Percentiles rank a stretch among this genome's conserved stretches.
Conservation (phyloP, 2,113 vertebrate genomes). For the Triplophysa tibetana region DNA sequence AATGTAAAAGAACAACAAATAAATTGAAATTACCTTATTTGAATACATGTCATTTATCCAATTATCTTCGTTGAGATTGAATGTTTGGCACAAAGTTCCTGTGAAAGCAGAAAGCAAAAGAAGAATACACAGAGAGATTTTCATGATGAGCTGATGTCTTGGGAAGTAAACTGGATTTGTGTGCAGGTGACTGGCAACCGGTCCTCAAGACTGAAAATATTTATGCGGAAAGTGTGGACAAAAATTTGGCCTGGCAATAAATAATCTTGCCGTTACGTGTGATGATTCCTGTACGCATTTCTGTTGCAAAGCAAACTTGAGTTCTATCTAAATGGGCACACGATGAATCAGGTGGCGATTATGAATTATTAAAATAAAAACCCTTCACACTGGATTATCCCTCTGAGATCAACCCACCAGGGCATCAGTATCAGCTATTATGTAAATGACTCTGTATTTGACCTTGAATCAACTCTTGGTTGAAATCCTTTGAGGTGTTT, state of each 20-base stretch:
- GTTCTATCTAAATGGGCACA: not conserved
- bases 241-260: not conserved
- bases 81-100: constrained; percentile 72
- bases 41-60: constrained; percentile 74
- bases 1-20: too few species aligned
- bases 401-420: not conserved
- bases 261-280: not conserved
- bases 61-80: constrained; percentile 69
- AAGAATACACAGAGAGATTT: constrained; percentile 69
- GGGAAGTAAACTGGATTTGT: not conserved
- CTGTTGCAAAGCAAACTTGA: not conserved
- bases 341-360: not conserved
- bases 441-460: not conserved
- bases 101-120: constrained; percentile 74
- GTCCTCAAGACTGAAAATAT: not conserved
- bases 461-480: not conserved
- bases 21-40: constrained; percentile 66
- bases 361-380: constrained; percentile 22
- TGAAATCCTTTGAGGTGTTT: not conserved
- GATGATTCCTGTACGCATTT: not conserved
- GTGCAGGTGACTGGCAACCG: not conserved
- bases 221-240: too few species aligned
- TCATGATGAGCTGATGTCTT: constrained; percentile 66
- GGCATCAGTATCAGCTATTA: not conserved
- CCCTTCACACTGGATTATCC: not conserved